Evolutionary conservation across 2,888 invertebrate genomes (phyloP), one percentile per base, ranked within the genome.

Genomic region (Aplocera efformata): DNA sequence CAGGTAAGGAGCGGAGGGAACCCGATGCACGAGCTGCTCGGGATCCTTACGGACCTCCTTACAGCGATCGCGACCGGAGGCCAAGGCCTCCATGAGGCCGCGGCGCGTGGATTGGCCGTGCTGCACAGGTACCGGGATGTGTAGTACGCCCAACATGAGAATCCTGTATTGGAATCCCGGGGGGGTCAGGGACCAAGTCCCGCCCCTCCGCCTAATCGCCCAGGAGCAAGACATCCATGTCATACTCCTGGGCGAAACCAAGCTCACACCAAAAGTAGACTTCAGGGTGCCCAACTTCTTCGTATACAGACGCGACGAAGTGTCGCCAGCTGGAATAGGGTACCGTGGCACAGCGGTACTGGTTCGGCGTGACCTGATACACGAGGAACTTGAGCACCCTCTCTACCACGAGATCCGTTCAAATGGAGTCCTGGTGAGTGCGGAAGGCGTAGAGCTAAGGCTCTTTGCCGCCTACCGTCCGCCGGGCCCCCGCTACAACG

Each of bases 111-210:
- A 17, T 5, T 17, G 13, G 5, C 13, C 13, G 3, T 17, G 5
- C 13, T 17, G 5, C 13, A 17, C 2, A 17, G 13, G 13, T 17
- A 4, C 20, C n/a, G 3, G 7, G 23, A 32, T 32, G 24, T 13
- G 10, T 32, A 25, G 1, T 17, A 17, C 13, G 9, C 10, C 7
- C 11, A 3, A 6, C 10, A 1, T 26, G 1, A 7, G 26, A 1
- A n/a, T 33, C 3, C 2, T 33, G 1, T 34, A 34, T n/a, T 35
- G 35, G 35, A 35, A 35, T 8, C 35, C 28, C 4, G 28, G 35
- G 5, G 28, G 23, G n/a, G 6, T 35, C 1, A 9, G 28, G 8
- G 6, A 11, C 6, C 11, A 35, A 10, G 10, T 23, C 8, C 7
- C 10, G 1, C 4, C 23, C 8, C 35, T 35, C 7, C 10, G 23